A percentile compares a stretch with the other conserved stretches of the same genome.
phyloP scores from a whole-genome alignment of 2,888 invertebrate genomes.

The Ligdia adustata region DNA sequence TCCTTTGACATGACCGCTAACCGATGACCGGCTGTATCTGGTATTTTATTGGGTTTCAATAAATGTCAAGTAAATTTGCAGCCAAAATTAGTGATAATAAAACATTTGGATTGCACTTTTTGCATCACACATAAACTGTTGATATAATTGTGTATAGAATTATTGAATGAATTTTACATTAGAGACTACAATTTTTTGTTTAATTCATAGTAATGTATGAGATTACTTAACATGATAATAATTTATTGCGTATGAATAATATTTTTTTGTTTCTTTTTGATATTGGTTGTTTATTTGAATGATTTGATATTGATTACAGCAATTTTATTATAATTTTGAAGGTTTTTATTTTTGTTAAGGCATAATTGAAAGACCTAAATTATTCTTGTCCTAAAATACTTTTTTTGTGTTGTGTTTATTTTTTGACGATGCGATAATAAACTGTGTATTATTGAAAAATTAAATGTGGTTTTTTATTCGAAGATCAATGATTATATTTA shows the following conservation, averaged over 20 bases:
- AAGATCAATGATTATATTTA: too few species aligned
- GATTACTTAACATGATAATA: constrained; percentile 31
- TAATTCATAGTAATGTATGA: constrained; percentile 39
- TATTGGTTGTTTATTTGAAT: constrained; percentile 26
- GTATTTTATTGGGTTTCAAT: neutral
- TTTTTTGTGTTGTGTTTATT: constrained; percentile 42
- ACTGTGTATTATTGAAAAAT: constrained; percentile 69
- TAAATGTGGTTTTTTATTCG: constrained; percentile 24
- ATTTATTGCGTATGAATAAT: constrained; percentile 33
- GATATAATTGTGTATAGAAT: constrained; percentile 74
- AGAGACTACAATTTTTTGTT: constrained; percentile 49
- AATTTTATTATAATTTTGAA: constrained; percentile 12
- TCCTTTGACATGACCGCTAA: too few species aligned
- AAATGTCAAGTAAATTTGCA: constrained; percentile 11
- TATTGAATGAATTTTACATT: constrained; percentile 65
- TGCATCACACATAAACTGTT: constrained; percentile 77
- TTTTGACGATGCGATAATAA: constrained; percentile 77
- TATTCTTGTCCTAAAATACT: constrained; percentile 38
- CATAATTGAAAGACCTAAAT: constrained; percentile 42
- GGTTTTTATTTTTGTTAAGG: constrained; percentile 34
- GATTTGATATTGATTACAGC: constrained; percentile 13
- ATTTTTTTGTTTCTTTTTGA: constrained; percentile 18
- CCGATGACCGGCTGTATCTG: too few species aligned
- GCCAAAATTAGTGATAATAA: constrained; percentile 40
- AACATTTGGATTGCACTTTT: constrained; percentile 73